Percentiles rank a stretch among this genome's conserved stretches.
phyloP scores from a whole-genome alignment of 2,797 vertebrate genomes.

The Alectoris magna region DNA sequence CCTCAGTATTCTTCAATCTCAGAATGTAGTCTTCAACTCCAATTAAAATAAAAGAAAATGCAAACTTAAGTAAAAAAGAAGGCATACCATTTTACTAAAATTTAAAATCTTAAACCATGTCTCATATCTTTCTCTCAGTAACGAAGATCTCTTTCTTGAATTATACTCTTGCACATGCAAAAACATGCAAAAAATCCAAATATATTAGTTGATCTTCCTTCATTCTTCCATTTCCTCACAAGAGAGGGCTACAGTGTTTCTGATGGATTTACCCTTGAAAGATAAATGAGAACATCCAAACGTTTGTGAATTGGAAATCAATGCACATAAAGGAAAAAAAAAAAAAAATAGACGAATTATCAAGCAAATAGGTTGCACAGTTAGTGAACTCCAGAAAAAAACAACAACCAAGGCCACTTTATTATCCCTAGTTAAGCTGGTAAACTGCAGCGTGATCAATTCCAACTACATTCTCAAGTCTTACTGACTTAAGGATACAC shows the following conservation, averaged over 20 bases:
- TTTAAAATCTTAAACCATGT: neutral
- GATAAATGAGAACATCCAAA: conserved; percentile 34
- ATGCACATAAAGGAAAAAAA: conserved; percentile 51
- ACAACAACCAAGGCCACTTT: neutral
- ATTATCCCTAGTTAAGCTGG: neutral
- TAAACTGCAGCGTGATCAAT: neutral
- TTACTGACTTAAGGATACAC: no score
- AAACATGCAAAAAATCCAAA: neutral
- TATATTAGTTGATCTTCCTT: neutral
- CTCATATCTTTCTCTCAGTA: neutral
- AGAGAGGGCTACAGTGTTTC: neutral
- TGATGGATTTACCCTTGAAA: conserved; percentile 33
- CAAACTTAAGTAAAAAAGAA: neutral
- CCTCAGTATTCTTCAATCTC: neutral
- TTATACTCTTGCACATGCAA: neutral
- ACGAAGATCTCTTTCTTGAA: neutral
- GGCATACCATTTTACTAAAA: neutral
- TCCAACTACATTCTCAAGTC: neutral
- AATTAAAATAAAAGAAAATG: neutral
- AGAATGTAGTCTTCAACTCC: neutral
- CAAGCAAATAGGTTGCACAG: neutral
- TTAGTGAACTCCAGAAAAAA: neutral
- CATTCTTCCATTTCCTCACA: neutral
- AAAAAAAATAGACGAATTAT: conserved; percentile 38
- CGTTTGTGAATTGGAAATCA: conserved; percentile 37